These are phyloP conservation scores for Xenotilapia caudafasciata DNA, from an alignment of 2,113 vertebrate species.

Conservation along the genomic window DNA sequence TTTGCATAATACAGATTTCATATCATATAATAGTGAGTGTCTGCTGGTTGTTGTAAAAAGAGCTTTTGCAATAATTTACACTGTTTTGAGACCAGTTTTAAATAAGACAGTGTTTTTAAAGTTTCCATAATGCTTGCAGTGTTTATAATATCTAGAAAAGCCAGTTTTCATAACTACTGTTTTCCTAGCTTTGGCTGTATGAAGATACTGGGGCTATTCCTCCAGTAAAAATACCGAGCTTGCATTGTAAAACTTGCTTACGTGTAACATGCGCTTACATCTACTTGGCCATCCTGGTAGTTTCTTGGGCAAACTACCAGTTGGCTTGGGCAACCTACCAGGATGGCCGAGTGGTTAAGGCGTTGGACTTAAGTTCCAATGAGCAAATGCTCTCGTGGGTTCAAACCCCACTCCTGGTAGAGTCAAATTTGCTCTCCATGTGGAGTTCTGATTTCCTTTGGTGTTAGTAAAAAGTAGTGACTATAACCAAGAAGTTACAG, in stretches of 20 bases:
- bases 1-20: accelerated
- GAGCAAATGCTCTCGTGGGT: background rate
- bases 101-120: background rate
- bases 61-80: background rate
- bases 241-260: background rate
- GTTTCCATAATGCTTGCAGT: background rate
- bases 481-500: background rate
- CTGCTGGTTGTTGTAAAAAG: background rate
- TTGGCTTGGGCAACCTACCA: accelerated
- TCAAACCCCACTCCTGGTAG: background rate
- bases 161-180: accelerated
- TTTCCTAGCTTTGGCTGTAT: background rate
- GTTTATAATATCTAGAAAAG: background rate
- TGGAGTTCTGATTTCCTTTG: background rate
- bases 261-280: background rate
- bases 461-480: background rate
- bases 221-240: background rate
- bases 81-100: background rate
- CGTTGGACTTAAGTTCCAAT: background rate
- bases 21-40: background rate
- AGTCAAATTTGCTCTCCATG: no score
- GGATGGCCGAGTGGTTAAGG: constrained; percentile 6
- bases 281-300: background rate
- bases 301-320: accelerated
- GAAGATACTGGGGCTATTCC: background rate